Conservation (phyloP, 2,113 vertebrate species). For the Etheostoma cragini region DNA sequence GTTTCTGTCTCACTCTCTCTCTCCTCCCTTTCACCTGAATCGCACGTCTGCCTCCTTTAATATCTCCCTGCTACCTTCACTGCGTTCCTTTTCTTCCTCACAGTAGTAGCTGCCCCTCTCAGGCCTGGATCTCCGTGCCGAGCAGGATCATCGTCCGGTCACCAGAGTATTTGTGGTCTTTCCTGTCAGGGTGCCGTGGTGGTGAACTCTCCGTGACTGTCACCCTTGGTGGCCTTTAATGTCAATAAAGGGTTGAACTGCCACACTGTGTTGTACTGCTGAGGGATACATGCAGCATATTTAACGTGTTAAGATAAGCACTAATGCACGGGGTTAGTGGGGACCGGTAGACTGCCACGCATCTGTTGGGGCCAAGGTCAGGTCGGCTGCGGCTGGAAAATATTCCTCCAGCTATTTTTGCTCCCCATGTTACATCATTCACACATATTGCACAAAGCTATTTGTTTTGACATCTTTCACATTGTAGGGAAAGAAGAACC, state of each 20-base stretch:
- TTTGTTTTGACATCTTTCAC: constrained; percentile 45
- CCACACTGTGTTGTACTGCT: neutral
- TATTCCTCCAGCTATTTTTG: constrained; percentile 60
- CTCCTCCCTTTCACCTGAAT: constrained; percentile 21
- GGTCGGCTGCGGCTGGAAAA: constrained; percentile 54
- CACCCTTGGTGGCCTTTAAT: neutral
- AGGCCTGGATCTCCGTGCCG: constrained; percentile 35
- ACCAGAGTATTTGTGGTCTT: constrained; percentile 6
- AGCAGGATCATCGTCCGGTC: constrained; percentile 39
- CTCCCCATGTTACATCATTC: constrained; percentile 31
- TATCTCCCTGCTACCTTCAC: constrained; percentile 22
- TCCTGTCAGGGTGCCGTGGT: constrained; percentile 1
- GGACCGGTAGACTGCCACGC: constrained; percentile 4
- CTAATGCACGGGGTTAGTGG: neutral
- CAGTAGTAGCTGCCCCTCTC: constrained; percentile 4
- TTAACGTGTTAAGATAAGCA: constrained; percentile 12
- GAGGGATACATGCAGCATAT: constrained; percentile 26
- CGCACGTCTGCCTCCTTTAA: constrained; percentile 50
- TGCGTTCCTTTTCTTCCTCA: constrained; percentile 14
- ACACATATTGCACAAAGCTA: constrained; percentile 24
- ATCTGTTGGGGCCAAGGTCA: constrained; percentile 60
- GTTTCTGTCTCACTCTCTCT: constrained; percentile 2
- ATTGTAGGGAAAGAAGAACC: constrained; percentile 11
- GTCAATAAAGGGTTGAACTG: neutral
- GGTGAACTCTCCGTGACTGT: constrained; percentile 4